Conservation (phyloP, 2,797 vertebrate species). For the Cirrhinus mrigala region DNA sequence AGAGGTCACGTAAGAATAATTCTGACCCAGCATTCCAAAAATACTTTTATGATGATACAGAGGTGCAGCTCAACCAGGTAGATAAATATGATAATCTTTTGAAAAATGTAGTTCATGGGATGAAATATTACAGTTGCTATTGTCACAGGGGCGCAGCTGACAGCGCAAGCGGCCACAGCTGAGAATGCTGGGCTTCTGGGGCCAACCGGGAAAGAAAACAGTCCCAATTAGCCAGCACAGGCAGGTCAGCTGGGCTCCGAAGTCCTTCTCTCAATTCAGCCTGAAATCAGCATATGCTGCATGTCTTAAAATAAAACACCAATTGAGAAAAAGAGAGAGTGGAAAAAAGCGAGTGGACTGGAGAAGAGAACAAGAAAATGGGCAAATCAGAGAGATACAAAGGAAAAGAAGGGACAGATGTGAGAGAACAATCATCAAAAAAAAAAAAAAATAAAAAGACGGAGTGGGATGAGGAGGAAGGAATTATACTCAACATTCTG, state of each 20-base stretch:
- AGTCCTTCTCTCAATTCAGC: conserved; percentile 47
- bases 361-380: conserved; percentile 28
- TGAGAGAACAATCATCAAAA: conserved; percentile 34
- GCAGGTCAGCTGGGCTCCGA: conserved; percentile 68
- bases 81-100: conserved; percentile 66
- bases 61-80: conserved; percentile 57
- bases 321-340: conserved; percentile 25
- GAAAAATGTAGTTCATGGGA: conserved; percentile 61
- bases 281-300: conserved; percentile 63
- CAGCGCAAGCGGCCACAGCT: conserved; percentile 68
- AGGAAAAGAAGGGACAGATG: conserved; percentile 30
- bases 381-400: conserved; percentile 40
- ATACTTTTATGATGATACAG: conserved; percentile 63
- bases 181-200: conserved; percentile 75
- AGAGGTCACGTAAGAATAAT: conserved; percentile 51
- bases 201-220: conserved; percentile 61
- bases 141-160: conserved; percentile 68
- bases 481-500: conserved; percentile 59
- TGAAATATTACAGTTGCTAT: conserved; percentile 66
- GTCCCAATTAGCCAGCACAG: conserved; percentile 67
- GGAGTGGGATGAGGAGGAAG: neutral
- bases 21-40: conserved; percentile 55
- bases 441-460: conserved; percentile 35
- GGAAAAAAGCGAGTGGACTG: conserved; percentile 12
- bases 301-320: conserved; percentile 57